Evolutionary conservation across 2,888 invertebrate species (phyloP).

Genomic region (Geophilus truncorum): DNA sequence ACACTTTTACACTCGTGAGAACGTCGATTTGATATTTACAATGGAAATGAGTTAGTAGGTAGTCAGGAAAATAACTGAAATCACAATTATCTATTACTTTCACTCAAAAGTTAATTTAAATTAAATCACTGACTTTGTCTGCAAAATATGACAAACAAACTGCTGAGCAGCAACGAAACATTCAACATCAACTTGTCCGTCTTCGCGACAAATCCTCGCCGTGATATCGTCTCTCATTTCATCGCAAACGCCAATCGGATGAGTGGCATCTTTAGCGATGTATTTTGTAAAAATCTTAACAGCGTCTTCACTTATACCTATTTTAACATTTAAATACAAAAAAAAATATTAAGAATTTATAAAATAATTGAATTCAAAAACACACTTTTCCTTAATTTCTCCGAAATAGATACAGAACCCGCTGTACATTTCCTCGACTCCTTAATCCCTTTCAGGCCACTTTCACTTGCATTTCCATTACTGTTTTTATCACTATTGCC

Average conservation of each 20-base stretch:
- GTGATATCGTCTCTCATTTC: conserved; percentile 48
- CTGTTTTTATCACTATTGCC: not conserved
- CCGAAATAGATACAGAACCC: not conserved
- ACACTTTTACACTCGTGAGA: conserved; percentile 70
- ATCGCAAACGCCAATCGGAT: conserved; percentile 49
- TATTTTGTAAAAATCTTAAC: conserved; percentile 71
- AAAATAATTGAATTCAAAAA: not conserved
- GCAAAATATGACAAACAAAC: conserved; percentile 62
- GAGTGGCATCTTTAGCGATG: conserved; percentile 63
- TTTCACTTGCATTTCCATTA: not conserved
- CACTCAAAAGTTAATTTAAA: too few species aligned
- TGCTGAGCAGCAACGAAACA: conserved; percentile 71
- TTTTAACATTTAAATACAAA: too few species aligned
- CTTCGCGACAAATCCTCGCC: conserved; percentile 63
- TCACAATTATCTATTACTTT: too few species aligned
- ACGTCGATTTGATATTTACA: conserved; percentile 92
- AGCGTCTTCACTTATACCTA: conserved; percentile 55
- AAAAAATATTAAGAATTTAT: not conserved
- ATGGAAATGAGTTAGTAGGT: conserved; percentile 76
- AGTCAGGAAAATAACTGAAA: conserved; percentile 66
- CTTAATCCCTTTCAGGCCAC: not conserved
- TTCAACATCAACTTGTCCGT: conserved; percentile 61
- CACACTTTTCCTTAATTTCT: conserved; percentile 26
- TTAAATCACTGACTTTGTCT: conserved; percentile 57
- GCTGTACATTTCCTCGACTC: not conserved